Conservation (phyloP, 2,797 vertebrate species). For the Parotocinclus haroldoi region DNA sequence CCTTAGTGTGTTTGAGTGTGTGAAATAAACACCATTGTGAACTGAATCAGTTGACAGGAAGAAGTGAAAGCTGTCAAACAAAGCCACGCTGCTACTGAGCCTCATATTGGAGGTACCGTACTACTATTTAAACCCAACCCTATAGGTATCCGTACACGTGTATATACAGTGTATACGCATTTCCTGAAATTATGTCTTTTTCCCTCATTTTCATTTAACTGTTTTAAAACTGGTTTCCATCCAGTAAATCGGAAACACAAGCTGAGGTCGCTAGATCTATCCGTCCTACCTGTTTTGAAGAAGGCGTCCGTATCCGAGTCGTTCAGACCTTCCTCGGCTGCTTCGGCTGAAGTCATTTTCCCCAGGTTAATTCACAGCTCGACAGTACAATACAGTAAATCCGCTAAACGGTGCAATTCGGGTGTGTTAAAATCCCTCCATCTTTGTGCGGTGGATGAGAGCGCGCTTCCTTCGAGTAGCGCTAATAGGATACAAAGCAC, state of each 20-base stretch:
- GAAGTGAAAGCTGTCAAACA: constrained; percentile 34
- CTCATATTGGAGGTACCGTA: background rate
- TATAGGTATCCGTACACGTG: background rate
- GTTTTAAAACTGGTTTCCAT: background rate
- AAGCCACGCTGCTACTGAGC: constrained; percentile 4
- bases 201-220: background rate
- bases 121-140: too few species aligned
- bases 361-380: constrained; percentile 34
- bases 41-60: constrained; percentile 18
- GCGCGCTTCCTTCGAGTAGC: constrained; percentile 35
- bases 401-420: constrained; percentile 40
- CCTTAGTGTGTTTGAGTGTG: background rate
- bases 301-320: constrained; percentile 85
- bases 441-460: constrained; percentile 40
- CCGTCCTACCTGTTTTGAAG: constrained; percentile 80
- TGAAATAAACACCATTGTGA: background rate
- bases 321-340: constrained; percentile 76
- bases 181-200: background rate
- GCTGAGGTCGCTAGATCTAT: background rate
- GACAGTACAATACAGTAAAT: constrained; percentile 47
- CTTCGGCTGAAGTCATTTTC: constrained; percentile 78
- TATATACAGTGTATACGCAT: background rate
- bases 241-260: background rate
- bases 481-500: constrained; percentile 40
- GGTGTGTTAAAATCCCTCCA: constrained; percentile 48